Conservation (phyloP, 1,140 invertebrate species). For the Pseudomyrmex pallidus region DNA sequence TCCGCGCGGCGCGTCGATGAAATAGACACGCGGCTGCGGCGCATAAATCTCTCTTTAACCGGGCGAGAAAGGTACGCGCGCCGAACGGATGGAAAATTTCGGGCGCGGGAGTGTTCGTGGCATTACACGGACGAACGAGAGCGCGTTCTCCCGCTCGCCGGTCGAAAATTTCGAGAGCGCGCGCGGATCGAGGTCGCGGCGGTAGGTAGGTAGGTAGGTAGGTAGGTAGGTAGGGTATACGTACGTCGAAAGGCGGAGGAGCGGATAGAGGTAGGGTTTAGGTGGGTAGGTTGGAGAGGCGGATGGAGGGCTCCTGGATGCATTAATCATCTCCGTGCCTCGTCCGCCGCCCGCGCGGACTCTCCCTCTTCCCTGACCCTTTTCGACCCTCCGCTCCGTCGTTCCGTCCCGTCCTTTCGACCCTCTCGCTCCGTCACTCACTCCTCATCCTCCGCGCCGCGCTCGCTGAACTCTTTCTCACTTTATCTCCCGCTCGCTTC, state of each 20-base stretch:
- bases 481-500: conserved; percentile 46
- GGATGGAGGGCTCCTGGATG: conserved; percentile 65
- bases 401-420: conserved; percentile 45
- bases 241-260: conserved; percentile 15
- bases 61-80: conserved; percentile 30
- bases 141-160: conserved; percentile 24
- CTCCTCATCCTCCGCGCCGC: neutral
- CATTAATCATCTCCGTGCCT: conserved; percentile 71
- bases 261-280: conserved; percentile 5
- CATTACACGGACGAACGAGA: conserved; percentile 38
- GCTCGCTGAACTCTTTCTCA: conserved; percentile 36
- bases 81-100: conserved; percentile 30
- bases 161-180: conserved; percentile 63
- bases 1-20: conserved; percentile 19
- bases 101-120: conserved; percentile 46
- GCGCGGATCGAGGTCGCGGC: conserved; percentile 48
- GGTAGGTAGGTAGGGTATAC: conserved; percentile 35
- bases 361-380: conserved; percentile 61
- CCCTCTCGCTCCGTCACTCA: conserved; percentile 46
- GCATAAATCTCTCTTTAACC: conserved; percentile 50
- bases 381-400: conserved; percentile 50
- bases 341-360: conserved; percentile 40
- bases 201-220: conserved; percentile 54
- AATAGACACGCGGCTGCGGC: conserved; percentile 19
- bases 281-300: conserved; percentile 53